A percentile compares a stretch with the other conserved stretches of the same genome.
Conservation (phyloP, 2,888 invertebrate genomes). For the Sericinus montela region DNA sequence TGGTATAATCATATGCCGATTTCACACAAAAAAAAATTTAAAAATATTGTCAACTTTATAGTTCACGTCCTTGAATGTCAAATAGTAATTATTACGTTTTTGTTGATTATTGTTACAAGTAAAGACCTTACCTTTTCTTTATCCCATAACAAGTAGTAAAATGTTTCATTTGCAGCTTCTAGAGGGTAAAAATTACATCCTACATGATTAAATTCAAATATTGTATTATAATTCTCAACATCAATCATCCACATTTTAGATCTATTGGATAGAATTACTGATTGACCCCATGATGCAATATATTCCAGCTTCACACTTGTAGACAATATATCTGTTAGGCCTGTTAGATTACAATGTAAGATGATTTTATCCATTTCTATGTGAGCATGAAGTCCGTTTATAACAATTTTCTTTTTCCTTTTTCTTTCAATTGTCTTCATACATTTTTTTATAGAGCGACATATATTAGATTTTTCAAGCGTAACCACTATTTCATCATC, state of each 20-base stretch:
- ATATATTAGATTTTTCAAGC: constrained; percentile 35
- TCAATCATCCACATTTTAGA: constrained; percentile 54
- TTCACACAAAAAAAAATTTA: no score
- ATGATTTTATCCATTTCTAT: constrained; percentile 36
- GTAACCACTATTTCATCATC: constrained; percentile 32
- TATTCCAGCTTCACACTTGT: constrained; percentile 32
- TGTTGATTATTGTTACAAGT: no score
- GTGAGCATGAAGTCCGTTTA: constrained; percentile 41
- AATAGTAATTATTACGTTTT: no score
- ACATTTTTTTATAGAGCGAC: constrained; percentile 18
- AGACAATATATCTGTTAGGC: constrained; percentile 37
- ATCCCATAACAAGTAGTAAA: constrained; percentile 52
- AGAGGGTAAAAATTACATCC: constrained; percentile 45
- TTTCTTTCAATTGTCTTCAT: no score
- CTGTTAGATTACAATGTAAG: constrained; percentile 49
- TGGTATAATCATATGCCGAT: no score
- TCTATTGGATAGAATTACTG: constrained; percentile 39
- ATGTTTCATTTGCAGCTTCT: constrained; percentile 38
- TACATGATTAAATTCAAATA: constrained; percentile 42
- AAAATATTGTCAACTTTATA: no score
- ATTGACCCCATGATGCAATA: constrained; percentile 46
- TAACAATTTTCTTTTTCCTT: constrained; percentile 16
- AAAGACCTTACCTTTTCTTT: constrained; percentile 51
- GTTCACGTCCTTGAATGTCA: no score
- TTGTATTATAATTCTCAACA: constrained; percentile 37